Evolutionary conservation across 1,140 invertebrate genomes (phyloP), one percentile per base, ranked within the genome.

Genomic region (Drosophila pseudoobscura): DNA sequence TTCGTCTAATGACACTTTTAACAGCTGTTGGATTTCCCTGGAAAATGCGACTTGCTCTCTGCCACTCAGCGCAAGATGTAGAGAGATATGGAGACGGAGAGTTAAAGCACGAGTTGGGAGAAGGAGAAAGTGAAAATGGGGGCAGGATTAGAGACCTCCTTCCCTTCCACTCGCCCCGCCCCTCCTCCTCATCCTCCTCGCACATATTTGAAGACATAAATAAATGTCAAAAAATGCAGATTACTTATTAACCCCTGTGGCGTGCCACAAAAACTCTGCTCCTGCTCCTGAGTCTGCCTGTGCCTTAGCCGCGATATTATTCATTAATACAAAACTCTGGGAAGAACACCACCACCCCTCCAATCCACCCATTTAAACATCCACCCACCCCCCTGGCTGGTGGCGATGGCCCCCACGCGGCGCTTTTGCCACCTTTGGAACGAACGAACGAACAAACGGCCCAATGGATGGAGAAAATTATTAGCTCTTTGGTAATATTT

Each of bases 401-500:
- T 39, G 35, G 31, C 31, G 31, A 8, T 35, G 55, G 58, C 60
- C 61, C 73, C 72, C 78, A 87, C 62, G 83, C 75, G 63, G 68
- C 60, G 89, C 70, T 64, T 80, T 89, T 89, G 80, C 77, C 82
- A 90, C 83, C 83, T 88, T 88, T 64, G 45, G 31, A 20, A 35
- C 4, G 29, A 31, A 17, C 13, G 20, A 20, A 20, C 20, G 20
- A 20, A 20, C 17, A 15, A 35, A 11, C 43, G 46, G 29, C 31
- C 13, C 6, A 35, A 39, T 47, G 64, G 80, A 72, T 49, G 74
- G 78, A 70, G 84, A 88, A 89, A 88, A 89, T 91, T 91, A 91
- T 89, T 91, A 91, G 89, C 89, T 90, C 89, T 90, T 91, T 84
- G 89, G 85, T 84, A 90, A 89, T 90, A 90, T 90, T 90, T 90